Evolutionary conservation across 2,113 vertebrate genomes (phyloP).

Genomic region (Ahaetulla prasina): DNA sequence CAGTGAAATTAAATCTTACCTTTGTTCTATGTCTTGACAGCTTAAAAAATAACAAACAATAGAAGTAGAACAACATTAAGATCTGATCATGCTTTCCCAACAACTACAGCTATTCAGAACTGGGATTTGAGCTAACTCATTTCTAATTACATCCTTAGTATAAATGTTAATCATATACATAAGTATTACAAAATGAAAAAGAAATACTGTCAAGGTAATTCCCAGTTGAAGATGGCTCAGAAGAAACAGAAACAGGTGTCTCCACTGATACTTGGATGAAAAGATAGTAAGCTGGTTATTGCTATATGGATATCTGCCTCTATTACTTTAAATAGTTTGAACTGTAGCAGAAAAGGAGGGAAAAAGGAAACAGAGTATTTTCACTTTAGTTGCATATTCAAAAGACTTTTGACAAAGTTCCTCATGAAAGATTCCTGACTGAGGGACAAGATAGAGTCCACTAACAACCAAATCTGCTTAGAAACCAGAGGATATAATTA

Average conservation of each 20-base stretch:
- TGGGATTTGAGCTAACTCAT: background rate
- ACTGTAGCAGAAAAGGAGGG: background rate
- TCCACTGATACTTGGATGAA: constrained; percentile 10
- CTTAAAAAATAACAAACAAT: background rate
- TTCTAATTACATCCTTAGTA: background rate
- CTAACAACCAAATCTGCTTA: background rate
- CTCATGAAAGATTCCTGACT: background rate
- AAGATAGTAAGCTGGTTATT: background rate
- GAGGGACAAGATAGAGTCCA: background rate
- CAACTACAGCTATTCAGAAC: background rate
- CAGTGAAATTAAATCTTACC: background rate
- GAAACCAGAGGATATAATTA: background rate
- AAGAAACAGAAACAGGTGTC: background rate
- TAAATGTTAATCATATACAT: background rate
- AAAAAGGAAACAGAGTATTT: background rate
- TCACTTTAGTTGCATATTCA: background rate
- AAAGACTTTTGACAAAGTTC: background rate
- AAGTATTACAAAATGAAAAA: background rate
- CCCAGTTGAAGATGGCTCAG: constrained; percentile 7
- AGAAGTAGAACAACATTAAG: background rate
- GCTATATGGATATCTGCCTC: background rate
- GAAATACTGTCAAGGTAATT: background rate
- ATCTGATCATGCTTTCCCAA: background rate
- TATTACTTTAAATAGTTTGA: background rate
- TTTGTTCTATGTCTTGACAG: background rate